Evolutionary conservation across 2,888 invertebrate species (phyloP).

Genomic region (Encarsia formosa): DNA sequence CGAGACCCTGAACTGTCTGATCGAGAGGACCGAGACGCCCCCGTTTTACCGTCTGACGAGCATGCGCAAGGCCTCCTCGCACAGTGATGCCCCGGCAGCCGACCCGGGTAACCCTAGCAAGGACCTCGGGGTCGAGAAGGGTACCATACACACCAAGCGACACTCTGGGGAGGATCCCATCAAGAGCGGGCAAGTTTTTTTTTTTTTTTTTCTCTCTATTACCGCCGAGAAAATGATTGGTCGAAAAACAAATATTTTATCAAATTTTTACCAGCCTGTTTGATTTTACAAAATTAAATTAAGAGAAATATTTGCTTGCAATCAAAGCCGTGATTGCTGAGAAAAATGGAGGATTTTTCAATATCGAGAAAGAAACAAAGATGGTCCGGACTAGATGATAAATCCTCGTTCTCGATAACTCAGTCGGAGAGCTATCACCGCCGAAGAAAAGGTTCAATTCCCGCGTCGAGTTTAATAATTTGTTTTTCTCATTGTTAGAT

Average conservation of each 20-base stretch:
- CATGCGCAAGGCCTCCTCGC: conserved; percentile 85
- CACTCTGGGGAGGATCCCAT: conserved; percentile 86
- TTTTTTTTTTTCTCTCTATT: not conserved
- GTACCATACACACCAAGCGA: conserved; percentile 93
- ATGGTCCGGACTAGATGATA: no score
- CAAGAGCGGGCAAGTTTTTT: conserved; percentile 62
- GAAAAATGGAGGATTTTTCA: no score
- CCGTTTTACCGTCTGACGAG: conserved; percentile 94
- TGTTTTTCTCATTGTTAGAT: no score
- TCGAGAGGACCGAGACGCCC: conserved; percentile 96
- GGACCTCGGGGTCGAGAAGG: conserved; percentile 78
- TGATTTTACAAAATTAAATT: no score
- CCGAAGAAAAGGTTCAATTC: no score
- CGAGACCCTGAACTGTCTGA: conserved; percentile 90
- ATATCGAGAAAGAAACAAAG: no score
- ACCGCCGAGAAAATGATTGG: not conserved
- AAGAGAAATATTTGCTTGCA: no score
- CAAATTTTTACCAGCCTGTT: no score
- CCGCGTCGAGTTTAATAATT: no score
- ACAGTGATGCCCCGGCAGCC: conserved; percentile 58
- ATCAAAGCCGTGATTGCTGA: no score
- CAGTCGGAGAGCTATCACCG: no score
- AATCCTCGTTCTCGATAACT: no score
- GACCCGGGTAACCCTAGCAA: conserved; percentile 55
- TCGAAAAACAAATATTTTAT: not conserved